These are phyloP conservation scores for Drepana falcataria DNA, from an alignment of 2,888 invertebrate species.

Conservation along the genomic window DNA sequence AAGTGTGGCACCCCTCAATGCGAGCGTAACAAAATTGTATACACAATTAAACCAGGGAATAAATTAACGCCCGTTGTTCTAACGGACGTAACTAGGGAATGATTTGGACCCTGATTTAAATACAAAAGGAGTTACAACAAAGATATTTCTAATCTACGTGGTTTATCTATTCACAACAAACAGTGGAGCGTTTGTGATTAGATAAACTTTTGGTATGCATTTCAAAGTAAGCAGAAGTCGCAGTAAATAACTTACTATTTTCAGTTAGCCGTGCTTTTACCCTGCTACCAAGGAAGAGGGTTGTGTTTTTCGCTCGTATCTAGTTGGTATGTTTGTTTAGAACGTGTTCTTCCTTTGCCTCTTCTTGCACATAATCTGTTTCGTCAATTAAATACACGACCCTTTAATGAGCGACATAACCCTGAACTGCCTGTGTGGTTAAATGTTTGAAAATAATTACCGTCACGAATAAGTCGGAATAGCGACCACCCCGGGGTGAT, in stretches of 20 bases:
- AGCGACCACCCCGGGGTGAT: constrained; percentile 21
- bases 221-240: neutral
- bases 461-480: neutral
- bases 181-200: no score
- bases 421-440: neutral
- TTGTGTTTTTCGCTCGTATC: no score
- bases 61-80: constrained; percentile 48
- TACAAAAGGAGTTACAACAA: constrained; percentile 23
- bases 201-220: no score
- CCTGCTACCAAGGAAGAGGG: no score
- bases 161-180: neutral
- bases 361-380: no score
- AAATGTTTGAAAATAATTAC: constrained; percentile 1
- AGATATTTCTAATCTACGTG: constrained; percentile 17
- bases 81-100: constrained; percentile 30
- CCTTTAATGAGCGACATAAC: no score
- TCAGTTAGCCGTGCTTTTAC: no score
- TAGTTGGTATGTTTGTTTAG: no score
- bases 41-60: constrained; percentile 50
- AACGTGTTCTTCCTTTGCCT: no score
- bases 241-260: neutral
- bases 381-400: no score
- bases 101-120: constrained; percentile 39
- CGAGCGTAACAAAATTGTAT: constrained; percentile 39
- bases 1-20: constrained; percentile 10